Evolutionary conservation across 2,888 invertebrate genomes (phyloP).

Genomic region (Drosophila borealis): DNA sequence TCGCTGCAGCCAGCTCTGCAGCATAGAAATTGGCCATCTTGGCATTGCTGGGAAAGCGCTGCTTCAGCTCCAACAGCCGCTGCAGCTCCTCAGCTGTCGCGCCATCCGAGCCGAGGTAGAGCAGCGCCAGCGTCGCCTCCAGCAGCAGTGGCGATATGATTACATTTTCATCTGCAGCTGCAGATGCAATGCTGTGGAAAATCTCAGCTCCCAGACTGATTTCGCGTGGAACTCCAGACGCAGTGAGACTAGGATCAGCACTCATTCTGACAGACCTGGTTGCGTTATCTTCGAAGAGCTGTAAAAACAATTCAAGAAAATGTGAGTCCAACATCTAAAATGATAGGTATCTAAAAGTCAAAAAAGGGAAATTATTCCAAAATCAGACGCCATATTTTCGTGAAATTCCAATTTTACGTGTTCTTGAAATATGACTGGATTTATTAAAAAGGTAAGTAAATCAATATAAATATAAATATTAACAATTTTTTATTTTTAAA

Average conservation of each 20-base stretch:
- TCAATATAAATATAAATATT: no score
- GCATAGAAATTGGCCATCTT: conserved; percentile 81
- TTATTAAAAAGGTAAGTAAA: no score
- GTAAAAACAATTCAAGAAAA: background rate
- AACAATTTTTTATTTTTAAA: no score
- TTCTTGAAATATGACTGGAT: no score
- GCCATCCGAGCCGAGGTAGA: conserved; percentile 90
- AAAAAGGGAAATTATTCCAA: no score
- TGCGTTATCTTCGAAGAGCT: conserved; percentile 11
- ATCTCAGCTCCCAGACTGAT: conserved; percentile 62
- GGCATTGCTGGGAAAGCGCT: conserved; percentile 72
- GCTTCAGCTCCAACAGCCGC: conserved; percentile 63
- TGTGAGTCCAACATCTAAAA: no score
- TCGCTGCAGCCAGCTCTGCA: conserved; percentile 63
- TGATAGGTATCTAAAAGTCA: no score
- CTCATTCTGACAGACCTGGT: conserved; percentile 51
- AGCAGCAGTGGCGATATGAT: conserved; percentile 86
- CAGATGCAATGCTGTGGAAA: conserved; percentile 63
- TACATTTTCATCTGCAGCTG: conserved; percentile 66
- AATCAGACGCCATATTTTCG: no score
- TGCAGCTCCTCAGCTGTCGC: conserved; percentile 81
- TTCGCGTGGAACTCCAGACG: conserved; percentile 32
- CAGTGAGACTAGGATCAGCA: conserved; percentile 30
- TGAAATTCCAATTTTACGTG: no score
- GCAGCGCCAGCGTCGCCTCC: conserved; percentile 89